Conservation (phyloP, 2,888 invertebrate species). For the Eubasilissa splendida region DNA sequence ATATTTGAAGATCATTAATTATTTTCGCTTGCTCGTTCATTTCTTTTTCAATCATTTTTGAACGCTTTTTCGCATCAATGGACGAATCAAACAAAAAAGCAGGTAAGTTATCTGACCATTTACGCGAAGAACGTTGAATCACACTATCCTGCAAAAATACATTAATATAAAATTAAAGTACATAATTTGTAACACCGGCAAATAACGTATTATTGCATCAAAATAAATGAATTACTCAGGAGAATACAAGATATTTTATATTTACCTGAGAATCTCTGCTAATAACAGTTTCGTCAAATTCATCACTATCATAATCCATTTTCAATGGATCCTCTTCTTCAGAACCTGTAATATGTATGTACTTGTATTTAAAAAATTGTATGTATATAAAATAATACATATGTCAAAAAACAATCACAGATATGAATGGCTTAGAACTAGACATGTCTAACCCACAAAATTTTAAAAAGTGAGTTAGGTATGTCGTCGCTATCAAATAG, state of each 20-base stretch:
- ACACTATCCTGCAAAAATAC: slow-evolving; percentile 75
- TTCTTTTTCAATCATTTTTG: slow-evolving; percentile 95
- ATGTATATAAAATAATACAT: too few relatives aligned
- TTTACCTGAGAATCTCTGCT: slow-evolving; percentile 73
- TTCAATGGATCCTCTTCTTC: slow-evolving; percentile 86
- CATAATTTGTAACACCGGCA: not conserved
- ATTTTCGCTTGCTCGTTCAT: slow-evolving; percentile 98
- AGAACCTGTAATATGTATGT: slow-evolving; percentile 66
- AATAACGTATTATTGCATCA: not conserved
- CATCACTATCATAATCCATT: slow-evolving; percentile 84
- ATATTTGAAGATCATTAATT: slow-evolving; percentile 90
- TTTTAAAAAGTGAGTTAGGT: too few relatives aligned
- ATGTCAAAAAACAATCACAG: too few relatives aligned
- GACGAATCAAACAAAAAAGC: slow-evolving; percentile 87
- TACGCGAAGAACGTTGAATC: slow-evolving; percentile 75
- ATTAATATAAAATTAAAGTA: slow-evolving; percentile 4
- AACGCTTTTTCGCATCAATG: slow-evolving; percentile 86
- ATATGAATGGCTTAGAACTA: too few relatives aligned
- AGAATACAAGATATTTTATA: slow-evolving; percentile 4
- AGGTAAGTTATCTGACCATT: slow-evolving; percentile 84
- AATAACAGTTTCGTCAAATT: slow-evolving; percentile 80
- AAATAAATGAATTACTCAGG: not conserved
- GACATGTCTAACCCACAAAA: too few relatives aligned
- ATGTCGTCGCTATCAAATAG: too few relatives aligned
- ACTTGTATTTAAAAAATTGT: not conserved